Evolutionary conservation across 1,140 invertebrate species (phyloP), one percentile per base, ranked within the genome.

Genomic region (Ceratina japonica): DNA sequence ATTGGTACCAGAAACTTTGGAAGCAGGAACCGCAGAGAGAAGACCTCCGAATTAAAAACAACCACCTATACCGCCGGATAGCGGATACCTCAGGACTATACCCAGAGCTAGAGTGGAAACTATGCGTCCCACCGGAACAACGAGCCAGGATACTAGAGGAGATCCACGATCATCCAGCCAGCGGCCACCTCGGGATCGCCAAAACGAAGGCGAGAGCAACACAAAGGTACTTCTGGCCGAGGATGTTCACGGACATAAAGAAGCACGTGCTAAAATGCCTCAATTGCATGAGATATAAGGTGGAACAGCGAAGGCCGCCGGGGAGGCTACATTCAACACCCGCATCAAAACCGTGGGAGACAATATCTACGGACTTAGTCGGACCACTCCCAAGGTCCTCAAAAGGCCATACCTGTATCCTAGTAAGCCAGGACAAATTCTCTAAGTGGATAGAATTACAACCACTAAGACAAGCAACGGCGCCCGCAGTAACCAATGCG

Each of bases 121-220:
- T 13, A 4, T 51, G 65, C 49, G 13, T 68, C 20, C 49, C 65
- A 4, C 7, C 8, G 13, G 7, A 31, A 10, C 27, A 10, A 8
- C 10, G 65, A 12, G 3, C 65, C 16, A 4, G n/a, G 20, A n/a
- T 52, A 10, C 49, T 68, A 44, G 7, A 44, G 7, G 65, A 68
- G 7, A 27, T 10, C 20, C 49, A 44, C 2, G 65, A 68, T 3
- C 10, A 31, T 8, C 20, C 37, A 22, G 13, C 37, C 37, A 18
- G n/a, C 65, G 65, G 37, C 10, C n/a, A 68, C 37, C 65, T 22
- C 5, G 7, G 65, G 4, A 68, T 68, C n/a, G n/a, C n/a, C n/a
- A n/a, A n/a, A n/a, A n/a, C n/a, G n/a, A n/a, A n/a, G n/a, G n/a
- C n/a, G n/a, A n/a, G n/a, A n/a, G n/a, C n/a, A n/a, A n/a, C n/a